These are phyloP conservation scores for Oopsacas minuta DNA, from an alignment of 37 sponge, comb jelly and placozoan genomes.

Conservation along the genomic window DNA sequence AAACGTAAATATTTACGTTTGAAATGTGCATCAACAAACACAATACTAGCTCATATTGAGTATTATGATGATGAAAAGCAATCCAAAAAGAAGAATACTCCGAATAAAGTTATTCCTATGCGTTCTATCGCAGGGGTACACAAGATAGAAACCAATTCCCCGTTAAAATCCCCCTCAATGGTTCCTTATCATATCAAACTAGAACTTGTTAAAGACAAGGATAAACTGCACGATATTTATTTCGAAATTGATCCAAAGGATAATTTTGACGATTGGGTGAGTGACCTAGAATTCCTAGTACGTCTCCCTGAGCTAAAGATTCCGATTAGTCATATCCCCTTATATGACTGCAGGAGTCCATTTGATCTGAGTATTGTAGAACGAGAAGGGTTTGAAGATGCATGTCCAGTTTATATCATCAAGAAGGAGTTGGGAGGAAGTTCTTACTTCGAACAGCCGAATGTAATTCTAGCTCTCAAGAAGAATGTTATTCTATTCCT, in stretches of 20 bases:
- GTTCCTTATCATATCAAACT: not conserved
- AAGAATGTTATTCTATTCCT: slow-evolving; percentile 5
- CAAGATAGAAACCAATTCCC: slow-evolving; percentile 11
- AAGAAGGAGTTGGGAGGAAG: not conserved
- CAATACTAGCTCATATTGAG: slow-evolving; percentile 5
- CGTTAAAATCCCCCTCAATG: not conserved
- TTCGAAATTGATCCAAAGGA: not conserved
- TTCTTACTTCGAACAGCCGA: not conserved
- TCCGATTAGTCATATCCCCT: not conserved
- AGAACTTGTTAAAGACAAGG: not conserved
- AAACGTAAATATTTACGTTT: slow-evolving; percentile 10
- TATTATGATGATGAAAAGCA: slow-evolving; percentile 10
- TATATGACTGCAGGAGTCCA: slow-evolving; percentile 14
- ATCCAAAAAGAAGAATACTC: not conserved
- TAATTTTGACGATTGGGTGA: slow-evolving; percentile 3
- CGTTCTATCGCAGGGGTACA: not conserved
- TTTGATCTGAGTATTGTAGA: not conserved
- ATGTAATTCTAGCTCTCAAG: not conserved
- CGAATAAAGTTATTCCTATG: slow-evolving; percentile 10
- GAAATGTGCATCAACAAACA: not conserved
- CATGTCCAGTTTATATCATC: not conserved
- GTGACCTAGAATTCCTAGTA: not conserved
- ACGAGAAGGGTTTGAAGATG: not conserved
- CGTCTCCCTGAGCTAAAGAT: slow-evolving; percentile 17
- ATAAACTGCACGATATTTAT: not conserved